A percentile compares a stretch with the other conserved stretches of the same genome.
These are phyloP conservation scores for Mesaphorura yosii DNA, from an alignment of 1,140 invertebrate species.

Conservation along the genomic window DNA sequence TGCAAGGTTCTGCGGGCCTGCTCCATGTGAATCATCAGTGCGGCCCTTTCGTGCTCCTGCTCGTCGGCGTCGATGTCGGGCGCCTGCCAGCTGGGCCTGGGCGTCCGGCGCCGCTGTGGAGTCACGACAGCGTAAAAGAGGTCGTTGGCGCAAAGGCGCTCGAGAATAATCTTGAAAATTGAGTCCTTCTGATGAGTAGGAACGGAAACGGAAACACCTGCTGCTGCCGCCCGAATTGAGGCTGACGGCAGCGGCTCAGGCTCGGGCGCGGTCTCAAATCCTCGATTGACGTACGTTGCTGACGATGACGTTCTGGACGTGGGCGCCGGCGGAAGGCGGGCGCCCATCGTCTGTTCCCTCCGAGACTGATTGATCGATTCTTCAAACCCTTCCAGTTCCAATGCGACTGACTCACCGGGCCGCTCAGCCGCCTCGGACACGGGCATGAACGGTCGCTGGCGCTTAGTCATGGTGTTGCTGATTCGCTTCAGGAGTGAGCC, in stretches of 20 bases:
- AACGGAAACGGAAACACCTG: not conserved
- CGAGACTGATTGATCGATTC: conserved; percentile 18
- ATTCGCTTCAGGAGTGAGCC: no score
- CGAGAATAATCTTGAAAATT: conserved; percentile 24
- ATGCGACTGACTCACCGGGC: no score
- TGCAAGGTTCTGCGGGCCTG: conserved; percentile 6
- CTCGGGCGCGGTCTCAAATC: not conserved
- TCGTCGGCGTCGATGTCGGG: conserved; percentile 11
- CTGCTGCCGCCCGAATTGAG: not conserved
- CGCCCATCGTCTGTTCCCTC: conserved; percentile 9
- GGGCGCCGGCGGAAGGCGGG: not conserved
- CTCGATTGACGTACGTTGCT: no score
- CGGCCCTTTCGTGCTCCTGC: conserved; percentile 7
- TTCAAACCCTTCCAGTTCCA: no score
- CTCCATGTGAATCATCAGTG: conserved; percentile 17
- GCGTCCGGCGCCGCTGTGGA: no score
- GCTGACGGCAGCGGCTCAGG: not conserved
- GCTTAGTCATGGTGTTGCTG: no score
- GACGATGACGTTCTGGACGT: no score
- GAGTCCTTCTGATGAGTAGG: conserved; percentile 8
- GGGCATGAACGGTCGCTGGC: no score
- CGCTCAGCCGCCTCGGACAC: no score
- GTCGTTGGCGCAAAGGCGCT: no score
- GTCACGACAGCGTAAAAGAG: no score
- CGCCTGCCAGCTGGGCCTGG: no score